Conservation (phyloP, 2,888 invertebrate species). For the Drosophila pseudotalamancana region DNA sequence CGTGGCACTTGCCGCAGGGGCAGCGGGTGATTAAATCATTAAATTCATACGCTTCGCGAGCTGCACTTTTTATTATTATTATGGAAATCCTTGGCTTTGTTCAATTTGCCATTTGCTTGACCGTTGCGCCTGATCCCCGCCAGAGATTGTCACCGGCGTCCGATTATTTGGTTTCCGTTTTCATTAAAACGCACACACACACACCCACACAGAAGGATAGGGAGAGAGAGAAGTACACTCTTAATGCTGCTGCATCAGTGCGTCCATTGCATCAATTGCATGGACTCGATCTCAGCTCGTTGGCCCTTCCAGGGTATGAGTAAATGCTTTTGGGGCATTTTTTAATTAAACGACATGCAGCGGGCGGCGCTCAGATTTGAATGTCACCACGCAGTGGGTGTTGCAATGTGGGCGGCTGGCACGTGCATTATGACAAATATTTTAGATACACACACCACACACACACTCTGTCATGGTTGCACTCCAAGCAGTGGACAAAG, state of each 20-base stretch:
- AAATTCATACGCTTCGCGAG: slow-evolving; percentile 82
- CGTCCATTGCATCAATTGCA: slow-evolving; percentile 43
- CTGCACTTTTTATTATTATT: slow-evolving; percentile 70
- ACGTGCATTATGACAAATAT: slow-evolving; percentile 78
- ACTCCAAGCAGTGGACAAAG: slow-evolving; percentile 27
- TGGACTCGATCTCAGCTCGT: not conserved
- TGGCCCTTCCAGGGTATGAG: slow-evolving; percentile 41
- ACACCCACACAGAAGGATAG: not conserved
- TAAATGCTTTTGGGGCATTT: slow-evolving; percentile 81
- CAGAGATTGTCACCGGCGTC: slow-evolving; percentile 67
- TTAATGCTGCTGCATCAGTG: slow-evolving; percentile 50
- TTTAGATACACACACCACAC: slow-evolving; percentile 56
- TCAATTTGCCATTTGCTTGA: slow-evolving; percentile 61
- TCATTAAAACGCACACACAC: slow-evolving; percentile 71
- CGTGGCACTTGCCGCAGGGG: slow-evolving; percentile 49
- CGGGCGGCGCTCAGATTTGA: slow-evolving; percentile 54
- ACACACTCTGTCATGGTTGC: slow-evolving; percentile 17
- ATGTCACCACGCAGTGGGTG: slow-evolving; percentile 68
- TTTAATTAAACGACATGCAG: slow-evolving; percentile 76
- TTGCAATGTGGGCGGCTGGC: slow-evolving; percentile 52
- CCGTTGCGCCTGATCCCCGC: slow-evolving; percentile 52
- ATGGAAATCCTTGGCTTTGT: slow-evolving; percentile 62
- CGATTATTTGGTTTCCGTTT: slow-evolving; percentile 78
- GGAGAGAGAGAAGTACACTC: slow-evolving; percentile 11
- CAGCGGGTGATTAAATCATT: slow-evolving; percentile 82